Evolutionary conservation across 2,113 vertebrate genomes (phyloP).

Genomic region (Dasyprocta punctata): DNA sequence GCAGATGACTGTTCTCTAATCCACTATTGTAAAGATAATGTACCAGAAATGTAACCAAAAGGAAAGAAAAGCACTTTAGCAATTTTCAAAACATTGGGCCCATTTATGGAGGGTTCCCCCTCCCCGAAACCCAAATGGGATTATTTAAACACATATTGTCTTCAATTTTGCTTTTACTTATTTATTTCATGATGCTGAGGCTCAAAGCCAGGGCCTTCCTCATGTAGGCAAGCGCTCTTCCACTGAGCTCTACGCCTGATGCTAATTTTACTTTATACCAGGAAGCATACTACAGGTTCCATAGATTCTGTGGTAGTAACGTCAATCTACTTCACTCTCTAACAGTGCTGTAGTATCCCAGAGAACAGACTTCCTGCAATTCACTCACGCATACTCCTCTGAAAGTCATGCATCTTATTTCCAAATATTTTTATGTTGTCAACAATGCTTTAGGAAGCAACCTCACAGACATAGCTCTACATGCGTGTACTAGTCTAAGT

Average conservation of each 20-base stretch:
- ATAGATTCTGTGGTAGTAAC: background rate
- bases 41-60: background rate
- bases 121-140: background rate
- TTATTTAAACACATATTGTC: background rate
- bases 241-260: background rate
- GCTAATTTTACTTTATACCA: background rate
- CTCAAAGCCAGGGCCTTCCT: background rate
- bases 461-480: background rate
- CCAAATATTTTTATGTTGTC: background rate
- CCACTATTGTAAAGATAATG: background rate
- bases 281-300: background rate
- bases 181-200: background rate
- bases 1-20: background rate
- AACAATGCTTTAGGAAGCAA: background rate
- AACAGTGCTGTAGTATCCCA: background rate
- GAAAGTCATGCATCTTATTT: slow-evolving; percentile 1
- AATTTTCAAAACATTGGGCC: slow-evolving; percentile 9
- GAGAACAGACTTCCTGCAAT: too few relatives aligned
- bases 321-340: background rate
- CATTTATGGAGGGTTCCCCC: background rate
- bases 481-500: background rate
- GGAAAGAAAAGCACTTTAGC: background rate
- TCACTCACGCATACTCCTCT: background rate
- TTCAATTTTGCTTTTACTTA: background rate
- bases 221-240: background rate